Evolutionary conservation across 2,797 vertebrate species (phyloP), one percentile per base, ranked within the genome.

Genomic region (Phataginus tetradactyla): DNA sequence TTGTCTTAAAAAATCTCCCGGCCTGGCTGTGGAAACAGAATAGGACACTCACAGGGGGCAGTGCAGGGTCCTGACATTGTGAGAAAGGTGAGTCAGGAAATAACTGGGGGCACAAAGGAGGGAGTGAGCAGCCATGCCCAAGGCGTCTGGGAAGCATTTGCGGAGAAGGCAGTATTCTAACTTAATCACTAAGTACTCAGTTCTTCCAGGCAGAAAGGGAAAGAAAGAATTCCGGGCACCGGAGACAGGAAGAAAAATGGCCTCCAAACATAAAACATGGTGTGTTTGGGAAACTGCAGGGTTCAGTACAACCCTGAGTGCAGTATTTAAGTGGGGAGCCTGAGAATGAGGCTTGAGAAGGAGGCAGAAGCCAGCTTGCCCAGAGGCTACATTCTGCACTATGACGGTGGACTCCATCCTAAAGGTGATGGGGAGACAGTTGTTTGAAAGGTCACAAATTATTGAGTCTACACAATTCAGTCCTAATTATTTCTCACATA

Each of bases 11-110:
- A n/a, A 68, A 88, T 32, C 11, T 63, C 13, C 12, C 6, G 51
- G 13, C 4, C 27, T 17, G 12, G 2, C 5, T 0, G 15, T 57
- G 34, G 57, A 42, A 17, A 34, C 5, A 45, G 17, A 13, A 8
- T 29, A n/a, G 5, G 7, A 5, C 32, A 17, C 20, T 32, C 14
- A 0, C 4, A 57, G 8, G 20, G 23, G 42, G 42, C 7, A 15
- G 20, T 7, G 10, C 1, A 27, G 23, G 39, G 59, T 4, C 0
- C 32, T 14, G 55, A 25, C 1, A 8, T 53, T 39, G 13, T 12
- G 3, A 12, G n/a, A 71, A 21, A 29, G 25, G 15, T 1, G 23
- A 45, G 1, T 18, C 75, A 18, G 34, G 37, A 78, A 53, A 78
- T 27, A 53, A 23, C 1, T 5, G 3, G 8, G 18, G 23, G 57